phyloP scores from a whole-genome alignment of 2,888 invertebrate species.

The Zaprionus bogoriensis region DNA sequence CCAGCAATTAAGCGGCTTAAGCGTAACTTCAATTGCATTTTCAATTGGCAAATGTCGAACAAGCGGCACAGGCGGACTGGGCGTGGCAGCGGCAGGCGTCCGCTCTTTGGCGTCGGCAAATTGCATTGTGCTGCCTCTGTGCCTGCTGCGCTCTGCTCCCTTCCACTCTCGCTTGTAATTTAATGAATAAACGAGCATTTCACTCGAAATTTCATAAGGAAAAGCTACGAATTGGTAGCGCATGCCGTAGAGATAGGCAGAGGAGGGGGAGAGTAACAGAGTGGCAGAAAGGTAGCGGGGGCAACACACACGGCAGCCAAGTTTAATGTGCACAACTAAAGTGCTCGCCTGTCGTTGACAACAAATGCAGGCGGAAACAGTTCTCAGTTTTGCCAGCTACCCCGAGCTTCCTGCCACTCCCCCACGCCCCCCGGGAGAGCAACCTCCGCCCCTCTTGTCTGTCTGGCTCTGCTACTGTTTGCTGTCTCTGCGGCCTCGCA shows the following conservation, averaged over 20 bases:
- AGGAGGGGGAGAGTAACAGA: not conserved
- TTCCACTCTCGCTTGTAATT: slow-evolving; percentile 41
- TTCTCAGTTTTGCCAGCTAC: not conserved
- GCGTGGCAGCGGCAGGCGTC: not conserved
- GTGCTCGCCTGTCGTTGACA: slow-evolving; percentile 56
- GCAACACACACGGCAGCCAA: slow-evolving; percentile 22
- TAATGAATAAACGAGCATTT: slow-evolving; percentile 62
- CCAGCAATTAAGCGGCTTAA: slow-evolving; percentile 66
- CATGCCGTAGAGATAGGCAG: not conserved
- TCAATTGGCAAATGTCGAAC: slow-evolving; percentile 35
- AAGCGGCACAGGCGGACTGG: not conserved
- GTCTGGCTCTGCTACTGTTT: slow-evolving; percentile 31
- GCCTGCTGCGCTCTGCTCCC: not conserved
- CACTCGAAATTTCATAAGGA: slow-evolving; percentile 52
- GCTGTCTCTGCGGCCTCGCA: slow-evolving; percentile 51
- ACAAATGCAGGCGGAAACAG: slow-evolving; percentile 42
- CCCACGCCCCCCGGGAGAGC: not conserved
- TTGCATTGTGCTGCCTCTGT: slow-evolving; percentile 49
- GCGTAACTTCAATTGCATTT: slow-evolving; percentile 39
- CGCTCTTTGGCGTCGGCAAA: slow-evolving; percentile 31
- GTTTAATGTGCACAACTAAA: slow-evolving; percentile 53
- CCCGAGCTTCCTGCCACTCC: not conserved
- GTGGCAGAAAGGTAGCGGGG: not conserved
- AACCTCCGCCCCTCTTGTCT: not conserved
- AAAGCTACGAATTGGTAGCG: not conserved